Evolutionary conservation across 1,140 invertebrate species (phyloP).

Genomic region (Steinernema khuongi): DNA sequence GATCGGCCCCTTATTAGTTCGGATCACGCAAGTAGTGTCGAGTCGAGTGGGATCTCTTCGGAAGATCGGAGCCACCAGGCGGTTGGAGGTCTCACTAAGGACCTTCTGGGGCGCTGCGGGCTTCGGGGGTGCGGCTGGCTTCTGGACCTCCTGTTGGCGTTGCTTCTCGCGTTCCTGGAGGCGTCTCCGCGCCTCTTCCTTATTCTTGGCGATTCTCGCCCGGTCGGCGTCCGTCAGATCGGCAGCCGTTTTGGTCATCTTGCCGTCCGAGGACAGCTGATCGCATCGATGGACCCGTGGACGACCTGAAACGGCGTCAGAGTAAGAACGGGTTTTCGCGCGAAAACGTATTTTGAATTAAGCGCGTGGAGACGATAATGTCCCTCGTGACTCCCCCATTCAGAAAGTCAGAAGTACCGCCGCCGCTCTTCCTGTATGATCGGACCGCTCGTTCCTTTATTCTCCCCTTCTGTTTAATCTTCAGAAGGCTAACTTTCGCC

Average conservation of each 20-base stretch:
- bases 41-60: not conserved
- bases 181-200: constrained; percentile 14
- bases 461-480: too few relatives aligned
- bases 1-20: not conserved
- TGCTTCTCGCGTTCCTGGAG: not conserved
- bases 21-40: not conserved
- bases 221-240: constrained; percentile 27
- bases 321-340: too few relatives aligned
- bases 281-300: too few relatives aligned
- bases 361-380: too few relatives aligned
- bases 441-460: too few relatives aligned
- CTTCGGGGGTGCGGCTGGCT: not conserved
- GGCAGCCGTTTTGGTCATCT: not conserved
- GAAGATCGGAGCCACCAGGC: not conserved
- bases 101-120: not conserved
- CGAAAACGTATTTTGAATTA: too few relatives aligned
- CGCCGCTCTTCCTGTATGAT: too few relatives aligned
- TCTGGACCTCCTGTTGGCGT: constrained; percentile 14
- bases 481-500: too few relatives aligned
- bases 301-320: too few relatives aligned
- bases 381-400: too few relatives aligned
- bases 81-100: not conserved
- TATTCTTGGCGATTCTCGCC: constrained; percentile 22
- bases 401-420: too few relatives aligned
- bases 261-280: not conserved